Percentiles rank a stretch among this genome's conserved stretches.
Conservation (phyloP, 2,888 invertebrate species). For the Ecdyonurus torrentis region DNA sequence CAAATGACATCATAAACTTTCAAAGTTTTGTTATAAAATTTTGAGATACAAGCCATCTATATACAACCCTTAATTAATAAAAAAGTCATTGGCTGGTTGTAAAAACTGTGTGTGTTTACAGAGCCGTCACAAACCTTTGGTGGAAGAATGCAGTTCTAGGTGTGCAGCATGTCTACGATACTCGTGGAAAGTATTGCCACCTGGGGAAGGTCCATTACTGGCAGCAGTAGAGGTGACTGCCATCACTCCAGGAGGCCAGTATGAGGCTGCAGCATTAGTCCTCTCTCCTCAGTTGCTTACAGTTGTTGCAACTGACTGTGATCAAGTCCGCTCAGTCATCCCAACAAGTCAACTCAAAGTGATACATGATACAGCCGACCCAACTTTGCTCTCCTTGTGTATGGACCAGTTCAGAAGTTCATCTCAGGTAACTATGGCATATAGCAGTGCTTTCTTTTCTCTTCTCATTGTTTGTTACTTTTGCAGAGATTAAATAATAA, state of each 20-base stretch:
- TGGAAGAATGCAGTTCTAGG: not conserved
- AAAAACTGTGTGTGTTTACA: not conserved
- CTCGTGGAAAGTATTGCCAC: not conserved
- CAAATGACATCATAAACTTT: too few relatives aligned
- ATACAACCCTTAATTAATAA: not conserved
- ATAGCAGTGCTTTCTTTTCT: not conserved
- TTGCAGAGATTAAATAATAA: too few relatives aligned
- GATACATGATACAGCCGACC: not conserved
- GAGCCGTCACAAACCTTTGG: not conserved
- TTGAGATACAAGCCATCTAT: too few relatives aligned
- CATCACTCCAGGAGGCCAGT: not conserved
- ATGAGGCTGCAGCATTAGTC: not conserved
- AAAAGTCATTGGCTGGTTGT: too few relatives aligned
- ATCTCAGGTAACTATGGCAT: not conserved
- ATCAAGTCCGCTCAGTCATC: not conserved
- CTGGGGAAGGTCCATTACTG: not conserved
- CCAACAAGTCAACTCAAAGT: not conserved
- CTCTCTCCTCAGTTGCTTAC: not conserved
- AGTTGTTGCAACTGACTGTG: not conserved
- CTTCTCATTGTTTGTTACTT: too few relatives aligned
- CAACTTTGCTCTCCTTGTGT: not conserved
- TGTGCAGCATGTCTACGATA: not conserved
- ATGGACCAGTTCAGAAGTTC: not conserved
- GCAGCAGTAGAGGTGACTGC: not conserved
- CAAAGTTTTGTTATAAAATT: too few relatives aligned